Conservation (phyloP, 2,888 invertebrate species). For the Trachelus iudaicus region DNA sequence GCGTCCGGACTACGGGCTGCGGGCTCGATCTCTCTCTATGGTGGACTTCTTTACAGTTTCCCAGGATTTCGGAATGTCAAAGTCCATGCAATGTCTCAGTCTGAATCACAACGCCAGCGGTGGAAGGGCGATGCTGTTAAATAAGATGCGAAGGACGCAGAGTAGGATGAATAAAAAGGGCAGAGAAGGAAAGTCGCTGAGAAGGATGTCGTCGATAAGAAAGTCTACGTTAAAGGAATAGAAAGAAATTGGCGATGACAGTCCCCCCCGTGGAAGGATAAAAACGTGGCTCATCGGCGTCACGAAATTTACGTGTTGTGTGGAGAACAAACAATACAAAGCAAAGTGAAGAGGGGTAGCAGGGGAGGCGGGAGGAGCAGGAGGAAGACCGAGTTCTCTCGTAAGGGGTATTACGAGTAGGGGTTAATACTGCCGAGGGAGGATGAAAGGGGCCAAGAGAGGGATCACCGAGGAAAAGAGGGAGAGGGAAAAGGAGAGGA, state of each 20-base stretch:
- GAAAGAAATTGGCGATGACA: background rate
- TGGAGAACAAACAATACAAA: constrained; percentile 31
- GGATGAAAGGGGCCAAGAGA: too few relatives aligned
- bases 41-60: too few relatives aligned
- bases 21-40: too few relatives aligned
- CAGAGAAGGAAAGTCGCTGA: constrained; percentile 22
- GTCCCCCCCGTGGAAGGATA: background rate
- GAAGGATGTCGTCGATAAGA: background rate
- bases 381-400: constrained; percentile 6
- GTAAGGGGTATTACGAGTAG: too few relatives aligned
- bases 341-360: constrained; percentile 23
- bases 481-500: background rate
- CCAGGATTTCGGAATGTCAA: too few relatives aligned
- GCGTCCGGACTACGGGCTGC: too few relatives aligned
- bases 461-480: background rate
- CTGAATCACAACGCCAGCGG: too few relatives aligned
- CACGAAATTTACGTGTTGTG: constrained; percentile 24
- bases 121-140: too few relatives aligned
- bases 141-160: too few relatives aligned
- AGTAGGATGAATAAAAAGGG: too few relatives aligned
- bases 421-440: too few relatives aligned
- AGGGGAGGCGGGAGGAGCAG: constrained; percentile 21
- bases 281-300: background rate
- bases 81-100: too few relatives aligned
- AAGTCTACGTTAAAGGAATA: background rate